Evolutionary conservation across 2,888 invertebrate genomes (phyloP).

Genomic region (Tholera decimalis): DNA sequence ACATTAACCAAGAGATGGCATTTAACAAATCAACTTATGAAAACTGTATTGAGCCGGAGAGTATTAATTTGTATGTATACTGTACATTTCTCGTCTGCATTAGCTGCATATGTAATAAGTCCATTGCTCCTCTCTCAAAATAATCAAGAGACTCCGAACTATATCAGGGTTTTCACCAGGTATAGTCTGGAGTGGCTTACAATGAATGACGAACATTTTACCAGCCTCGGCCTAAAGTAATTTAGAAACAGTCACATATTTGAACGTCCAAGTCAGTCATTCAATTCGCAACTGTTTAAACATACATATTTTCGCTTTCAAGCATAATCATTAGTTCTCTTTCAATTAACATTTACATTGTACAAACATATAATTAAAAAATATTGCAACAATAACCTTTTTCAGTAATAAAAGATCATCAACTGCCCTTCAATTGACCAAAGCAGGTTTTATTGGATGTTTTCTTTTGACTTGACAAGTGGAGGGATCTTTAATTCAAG

Average conservation of each 20-base stretch:
- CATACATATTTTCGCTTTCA: not conserved
- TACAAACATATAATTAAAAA: not conserved
- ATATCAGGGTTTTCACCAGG: too few species aligned
- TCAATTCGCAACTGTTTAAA: slow-evolving; percentile 12
- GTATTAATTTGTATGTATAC: too few species aligned
- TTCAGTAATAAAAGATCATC: not conserved
- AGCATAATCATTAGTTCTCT: not conserved
- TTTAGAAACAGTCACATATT: too few species aligned
- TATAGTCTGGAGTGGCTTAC: too few species aligned
- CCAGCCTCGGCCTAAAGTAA: too few species aligned
- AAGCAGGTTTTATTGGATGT: not conserved
- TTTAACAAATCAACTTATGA: not conserved
- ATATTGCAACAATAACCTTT: not conserved
- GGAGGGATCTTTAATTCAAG: too few species aligned
- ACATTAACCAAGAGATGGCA: slow-evolving; percentile 38
- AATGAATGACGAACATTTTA: too few species aligned
- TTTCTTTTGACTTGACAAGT: not conserved
- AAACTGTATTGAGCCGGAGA: not conserved
- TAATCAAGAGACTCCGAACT: not conserved
- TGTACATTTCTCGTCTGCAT: not conserved
- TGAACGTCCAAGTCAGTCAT: not conserved
- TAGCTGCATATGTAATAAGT: not conserved
- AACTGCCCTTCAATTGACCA: not conserved
- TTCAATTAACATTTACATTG: not conserved
- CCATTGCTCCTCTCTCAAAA: not conserved